These are phyloP conservation scores for Pseudolycoriella hygida DNA, from an alignment of 2,888 invertebrate genomes.

Conservation along the genomic window DNA sequence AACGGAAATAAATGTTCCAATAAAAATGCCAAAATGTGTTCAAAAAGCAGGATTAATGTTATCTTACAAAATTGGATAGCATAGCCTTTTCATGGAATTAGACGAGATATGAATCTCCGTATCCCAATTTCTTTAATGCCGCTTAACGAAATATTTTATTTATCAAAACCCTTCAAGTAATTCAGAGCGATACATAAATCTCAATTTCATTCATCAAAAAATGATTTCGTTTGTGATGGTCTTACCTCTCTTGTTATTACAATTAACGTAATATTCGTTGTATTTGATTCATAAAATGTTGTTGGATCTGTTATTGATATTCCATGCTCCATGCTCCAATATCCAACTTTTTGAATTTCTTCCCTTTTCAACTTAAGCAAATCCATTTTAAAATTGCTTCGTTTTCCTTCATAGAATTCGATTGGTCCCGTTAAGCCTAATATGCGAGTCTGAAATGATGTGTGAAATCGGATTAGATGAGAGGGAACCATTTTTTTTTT, in stretches of 20 bases:
- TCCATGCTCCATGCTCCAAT: constrained; percentile 58
- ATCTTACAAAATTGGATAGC: too few relatives aligned
- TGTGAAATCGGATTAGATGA: not conserved
- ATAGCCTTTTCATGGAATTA: too few relatives aligned
- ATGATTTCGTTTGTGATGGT: too few relatives aligned
- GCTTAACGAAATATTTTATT: not conserved
- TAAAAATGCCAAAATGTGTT: too few relatives aligned
- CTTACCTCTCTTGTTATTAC: constrained; percentile 80
- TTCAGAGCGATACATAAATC: too few relatives aligned
- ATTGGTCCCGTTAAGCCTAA: constrained; percentile 78
- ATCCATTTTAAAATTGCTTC: constrained; percentile 72
- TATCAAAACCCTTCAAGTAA: not conserved
- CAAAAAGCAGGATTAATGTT: too few relatives aligned
- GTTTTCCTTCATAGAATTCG: constrained; percentile 67
- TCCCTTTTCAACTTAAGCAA: constrained; percentile 65
- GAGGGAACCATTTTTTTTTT: too few relatives aligned
- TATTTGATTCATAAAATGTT: constrained; percentile 67
- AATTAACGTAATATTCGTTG: constrained; percentile 70
- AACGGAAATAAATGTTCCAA: too few relatives aligned
- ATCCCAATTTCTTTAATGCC: too few relatives aligned
- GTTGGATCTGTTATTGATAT: constrained; percentile 70
- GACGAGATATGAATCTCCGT: too few relatives aligned
- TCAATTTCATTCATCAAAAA: too few relatives aligned
- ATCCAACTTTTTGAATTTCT: constrained; percentile 61
- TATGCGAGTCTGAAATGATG: constrained; percentile 44